Percentiles rank a stretch among this genome's conserved stretches.
These are phyloP conservation scores for Lagodon rhomboides DNA, from an alignment of 2,797 vertebrate species.

Conservation along the genomic window DNA sequence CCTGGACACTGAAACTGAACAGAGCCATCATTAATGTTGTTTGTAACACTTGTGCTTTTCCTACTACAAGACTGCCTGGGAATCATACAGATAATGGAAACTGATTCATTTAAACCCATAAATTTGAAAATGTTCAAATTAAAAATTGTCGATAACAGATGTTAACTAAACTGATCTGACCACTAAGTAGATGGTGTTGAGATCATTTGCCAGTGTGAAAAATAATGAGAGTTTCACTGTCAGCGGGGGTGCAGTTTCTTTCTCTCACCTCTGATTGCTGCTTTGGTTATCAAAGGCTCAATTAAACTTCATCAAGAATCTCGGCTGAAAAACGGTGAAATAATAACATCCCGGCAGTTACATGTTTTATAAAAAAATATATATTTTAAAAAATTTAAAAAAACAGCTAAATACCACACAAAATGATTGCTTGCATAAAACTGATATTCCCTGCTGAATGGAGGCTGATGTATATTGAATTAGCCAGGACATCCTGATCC, in stretches of 20 bases:
- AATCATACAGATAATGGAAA: background rate
- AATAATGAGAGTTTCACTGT: background rate
- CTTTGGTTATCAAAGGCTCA: background rate
- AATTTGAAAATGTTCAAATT: background rate
- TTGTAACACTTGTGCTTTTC: background rate
- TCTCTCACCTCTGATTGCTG: conserved; percentile 8
- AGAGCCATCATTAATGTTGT: background rate
- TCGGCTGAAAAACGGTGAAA: background rate
- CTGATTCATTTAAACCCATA: background rate
- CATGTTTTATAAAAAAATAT: too few relatives aligned
- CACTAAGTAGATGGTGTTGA: background rate
- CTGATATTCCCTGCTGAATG: background rate
- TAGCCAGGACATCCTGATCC: background rate
- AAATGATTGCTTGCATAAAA: background rate
- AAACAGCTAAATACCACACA: background rate
- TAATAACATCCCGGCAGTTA: too few relatives aligned
- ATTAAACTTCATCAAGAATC: background rate
- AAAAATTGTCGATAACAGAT: background rate
- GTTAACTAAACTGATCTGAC: background rate
- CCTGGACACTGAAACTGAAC: background rate
- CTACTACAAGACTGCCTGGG: too few relatives aligned
- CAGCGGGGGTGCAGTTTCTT: background rate
- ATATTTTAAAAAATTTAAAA: too few relatives aligned
- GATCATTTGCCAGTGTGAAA: background rate
- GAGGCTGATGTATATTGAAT: background rate